phyloP scores from a whole-genome alignment of 2,888 invertebrate species.

The Schizotus pectinicornis region DNA sequence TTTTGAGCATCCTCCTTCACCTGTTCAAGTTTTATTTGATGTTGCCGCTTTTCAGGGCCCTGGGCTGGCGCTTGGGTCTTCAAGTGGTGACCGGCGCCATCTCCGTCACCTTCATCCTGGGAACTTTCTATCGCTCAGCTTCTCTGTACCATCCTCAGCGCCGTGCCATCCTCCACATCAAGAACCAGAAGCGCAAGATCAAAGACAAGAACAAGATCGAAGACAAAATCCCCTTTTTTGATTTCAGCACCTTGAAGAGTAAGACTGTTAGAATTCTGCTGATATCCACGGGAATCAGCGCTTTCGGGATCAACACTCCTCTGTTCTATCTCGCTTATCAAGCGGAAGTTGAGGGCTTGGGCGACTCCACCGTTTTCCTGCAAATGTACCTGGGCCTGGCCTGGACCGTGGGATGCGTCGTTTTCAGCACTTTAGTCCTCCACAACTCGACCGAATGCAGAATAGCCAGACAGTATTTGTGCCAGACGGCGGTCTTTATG shows the following conservation, averaged over 20 bases:
- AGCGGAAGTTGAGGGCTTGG: constrained; percentile 75
- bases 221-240: constrained; percentile 84
- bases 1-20: background rate
- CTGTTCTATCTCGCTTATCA: constrained; percentile 83
- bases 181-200: constrained; percentile 85
- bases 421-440: constrained; percentile 82
- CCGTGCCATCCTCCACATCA: constrained; percentile 85
- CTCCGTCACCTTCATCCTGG: constrained; percentile 82
- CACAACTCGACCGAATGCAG: constrained; percentile 84
- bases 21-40: background rate
- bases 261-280: constrained; percentile 84
- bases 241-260: constrained; percentile 83
- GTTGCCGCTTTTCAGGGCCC: constrained; percentile 63
- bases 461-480: constrained; percentile 84
- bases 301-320: constrained; percentile 86
- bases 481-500: constrained; percentile 80
- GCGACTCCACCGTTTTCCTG: constrained; percentile 55
- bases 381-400: constrained; percentile 82
- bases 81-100: constrained; percentile 87
- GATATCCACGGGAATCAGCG: constrained; percentile 78
- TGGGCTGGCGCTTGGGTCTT: constrained; percentile 83
- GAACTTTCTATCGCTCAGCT: constrained; percentile 87
- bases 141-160: constrained; percentile 88
- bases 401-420: constrained; percentile 82
- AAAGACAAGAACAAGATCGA: constrained; percentile 78